Percentiles rank a stretch among this genome's conserved stretches.
phyloP scores from a whole-genome alignment of 2,113 vertebrate genomes.

The Takifugu flavidus region DNA sequence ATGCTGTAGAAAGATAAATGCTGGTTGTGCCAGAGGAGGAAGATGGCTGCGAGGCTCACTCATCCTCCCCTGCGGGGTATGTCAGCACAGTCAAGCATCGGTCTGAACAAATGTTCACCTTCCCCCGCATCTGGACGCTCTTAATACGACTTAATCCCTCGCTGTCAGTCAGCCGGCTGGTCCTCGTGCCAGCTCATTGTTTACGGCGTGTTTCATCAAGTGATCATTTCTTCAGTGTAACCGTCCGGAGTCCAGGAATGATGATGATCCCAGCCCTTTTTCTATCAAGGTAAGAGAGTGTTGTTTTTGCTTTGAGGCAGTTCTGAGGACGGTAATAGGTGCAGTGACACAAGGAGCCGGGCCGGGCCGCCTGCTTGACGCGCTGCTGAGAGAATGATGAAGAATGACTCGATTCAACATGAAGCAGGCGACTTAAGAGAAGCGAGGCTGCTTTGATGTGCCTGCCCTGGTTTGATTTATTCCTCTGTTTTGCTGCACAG shows the following conservation, averaged over 20 bases:
- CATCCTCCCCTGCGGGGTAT: conserved; percentile 18
- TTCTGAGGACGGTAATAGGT: background rate
- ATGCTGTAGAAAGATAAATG: background rate
- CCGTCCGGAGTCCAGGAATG: conserved; percentile 17
- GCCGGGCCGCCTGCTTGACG: conserved; percentile 15
- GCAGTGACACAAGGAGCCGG: background rate
- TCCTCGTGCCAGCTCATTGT: conserved; percentile 35
- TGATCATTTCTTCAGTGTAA: conserved; percentile 22
- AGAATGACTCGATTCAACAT: conserved; percentile 39
- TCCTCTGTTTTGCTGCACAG: conserved; percentile 40
- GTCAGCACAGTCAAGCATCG: conserved; percentile 48
- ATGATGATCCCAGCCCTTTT: background rate
- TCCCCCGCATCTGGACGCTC: conserved; percentile 66
- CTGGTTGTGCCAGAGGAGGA: conserved; percentile 12
- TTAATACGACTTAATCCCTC: conserved; percentile 73
- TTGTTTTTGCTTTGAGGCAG: background rate
- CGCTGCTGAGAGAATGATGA: conserved; percentile 23
- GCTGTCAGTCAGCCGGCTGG: conserved; percentile 41
- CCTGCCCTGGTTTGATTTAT: conserved; percentile 36
- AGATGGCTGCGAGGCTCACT: conserved; percentile 13
- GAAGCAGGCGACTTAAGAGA: conserved; percentile 10
- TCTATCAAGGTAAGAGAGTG: conserved; percentile 46
- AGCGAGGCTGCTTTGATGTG: conserved; percentile 20
- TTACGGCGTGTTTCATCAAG: conserved; percentile 38
- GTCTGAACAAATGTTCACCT: conserved; percentile 48